Base-by-base conservation (phyloP, 2,888 invertebrate genomes). In the Habrosyne pyritoides region DNA sequence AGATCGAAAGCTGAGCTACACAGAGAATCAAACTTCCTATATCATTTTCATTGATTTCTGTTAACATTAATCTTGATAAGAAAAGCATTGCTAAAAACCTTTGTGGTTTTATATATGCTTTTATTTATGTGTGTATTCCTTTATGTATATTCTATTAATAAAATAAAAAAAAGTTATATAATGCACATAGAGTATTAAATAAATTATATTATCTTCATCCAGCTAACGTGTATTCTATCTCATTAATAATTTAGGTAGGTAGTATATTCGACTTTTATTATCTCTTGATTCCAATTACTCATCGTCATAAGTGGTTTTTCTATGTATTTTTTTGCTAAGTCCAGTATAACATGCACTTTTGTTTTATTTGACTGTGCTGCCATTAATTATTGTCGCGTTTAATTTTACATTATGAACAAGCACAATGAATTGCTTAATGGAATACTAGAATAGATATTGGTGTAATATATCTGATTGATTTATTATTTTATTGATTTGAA, bases 231-330 rank as follows among this genome's bases (percentile, higher is more conserved):
- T 30, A 30, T 14, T 8, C 42, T 18, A 42, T 18, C 42, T 1
- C n/a, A 33, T 33, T n/a, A 42, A 42, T 18, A 24, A 24, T 24
- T 24, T n/a, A n/a, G n/a, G n/a, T 42, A 42, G 42, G 24, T 24
- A 47, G 22, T 24, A 47, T 47, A 47, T 47, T 47, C n/a, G 12
- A 1, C 18, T 50, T 50, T 50, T 30, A 50, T 50, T 21, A 21
- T 21, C 21, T n/a, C 8, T 50, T 50, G 50, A 28, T 28, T 28
- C 21, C 12, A 30, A 50, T 26, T 21, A 21, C 10, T 28, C 26
- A 49, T 24, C 10, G 21, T 18, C 28, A 24, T 49, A 6, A 18
- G 26, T 26, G 49, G 50, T 26, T 50, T 50, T 28, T 50, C 50
- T 30, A 0, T 42, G 18, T 50, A 48, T 50, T 50, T 50, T n/a